Evolutionary conservation across 2,113 vertebrate genomes (phyloP).

Genomic region (Talpa occidentalis): DNA sequence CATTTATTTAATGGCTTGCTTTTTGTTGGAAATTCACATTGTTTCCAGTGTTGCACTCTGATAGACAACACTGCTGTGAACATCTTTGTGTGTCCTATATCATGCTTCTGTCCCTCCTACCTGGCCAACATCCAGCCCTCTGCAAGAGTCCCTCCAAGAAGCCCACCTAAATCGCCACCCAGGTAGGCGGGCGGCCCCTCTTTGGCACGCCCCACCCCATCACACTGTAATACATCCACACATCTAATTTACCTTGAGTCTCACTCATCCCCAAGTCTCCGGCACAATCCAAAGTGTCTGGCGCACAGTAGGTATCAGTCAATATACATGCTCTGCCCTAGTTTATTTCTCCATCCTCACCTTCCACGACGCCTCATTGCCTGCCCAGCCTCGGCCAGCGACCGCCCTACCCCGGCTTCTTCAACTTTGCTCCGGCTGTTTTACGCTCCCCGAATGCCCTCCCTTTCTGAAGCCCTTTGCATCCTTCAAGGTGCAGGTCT

Average conservation of each 20-base stretch:
- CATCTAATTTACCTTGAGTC: neutral
- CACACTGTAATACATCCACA: fast-evolving
- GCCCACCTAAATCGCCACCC: neutral
- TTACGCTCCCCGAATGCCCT: neutral
- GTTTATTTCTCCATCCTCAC: neutral
- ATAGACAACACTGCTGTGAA: neutral
- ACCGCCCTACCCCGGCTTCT: too few relatives aligned
- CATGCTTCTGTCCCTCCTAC: neutral
- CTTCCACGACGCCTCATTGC: fast-evolving
- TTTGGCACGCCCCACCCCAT: neutral
- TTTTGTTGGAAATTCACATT: neutral
- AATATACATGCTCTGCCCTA: too few relatives aligned
- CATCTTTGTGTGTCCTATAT: too few relatives aligned
- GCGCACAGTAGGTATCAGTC: neutral
- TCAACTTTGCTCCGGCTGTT: fast-evolving
- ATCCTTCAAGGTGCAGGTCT: neutral
- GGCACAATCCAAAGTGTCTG: neutral
- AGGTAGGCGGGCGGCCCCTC: neutral
- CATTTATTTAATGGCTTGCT: neutral
- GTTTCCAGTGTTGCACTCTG: neutral
- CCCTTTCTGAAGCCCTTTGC: neutral
- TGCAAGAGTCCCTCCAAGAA: neutral
- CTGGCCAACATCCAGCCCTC: neutral
- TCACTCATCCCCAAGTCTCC: neutral
- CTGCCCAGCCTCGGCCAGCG: fast-evolving